These are phyloP conservation scores for Drymodes brunneopygia DNA, from an alignment of 2,113 vertebrate genomes.

Conservation along the genomic window DNA sequence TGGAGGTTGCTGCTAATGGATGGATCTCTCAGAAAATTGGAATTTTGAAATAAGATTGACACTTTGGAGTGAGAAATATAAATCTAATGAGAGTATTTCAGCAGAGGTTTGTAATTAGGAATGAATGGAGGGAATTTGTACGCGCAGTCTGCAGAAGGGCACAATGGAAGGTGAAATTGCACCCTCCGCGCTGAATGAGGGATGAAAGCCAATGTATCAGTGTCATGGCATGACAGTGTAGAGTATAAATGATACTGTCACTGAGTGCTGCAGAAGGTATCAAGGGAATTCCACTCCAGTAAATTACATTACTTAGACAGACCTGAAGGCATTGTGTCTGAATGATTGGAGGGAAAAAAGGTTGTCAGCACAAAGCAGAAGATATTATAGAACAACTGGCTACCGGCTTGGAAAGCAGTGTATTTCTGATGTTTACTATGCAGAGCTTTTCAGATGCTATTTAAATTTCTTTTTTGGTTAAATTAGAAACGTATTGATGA, in stretches of 20 bases:
- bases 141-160: constrained; percentile 60
- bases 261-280: constrained; percentile 73
- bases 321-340: constrained; percentile 78
- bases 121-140: constrained; percentile 72
- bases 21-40: constrained; percentile 63
- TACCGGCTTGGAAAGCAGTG: constrained; percentile 42
- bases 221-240: constrained; percentile 72
- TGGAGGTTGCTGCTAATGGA: constrained; percentile 74
- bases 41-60: constrained; percentile 75
- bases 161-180: constrained; percentile 75
- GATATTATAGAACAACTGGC: constrained; percentile 64
- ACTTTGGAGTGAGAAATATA: constrained; percentile 66
- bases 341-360: constrained; percentile 68
- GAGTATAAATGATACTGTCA: constrained; percentile 82
- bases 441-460: constrained; percentile 7
- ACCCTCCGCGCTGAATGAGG: constrained; percentile 60
- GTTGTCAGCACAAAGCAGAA: constrained; percentile 70
- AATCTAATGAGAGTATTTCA: constrained; percentile 74
- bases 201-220: constrained; percentile 75
- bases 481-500: constrained; percentile 26
- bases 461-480: not conserved
- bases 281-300: constrained; percentile 79
- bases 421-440: constrained; percentile 58
- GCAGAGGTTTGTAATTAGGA: constrained; percentile 75
- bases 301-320: constrained; percentile 83